Conservation (phyloP, 2,113 vertebrate species). For the Paradoxurus hermaphroditus region DNA sequence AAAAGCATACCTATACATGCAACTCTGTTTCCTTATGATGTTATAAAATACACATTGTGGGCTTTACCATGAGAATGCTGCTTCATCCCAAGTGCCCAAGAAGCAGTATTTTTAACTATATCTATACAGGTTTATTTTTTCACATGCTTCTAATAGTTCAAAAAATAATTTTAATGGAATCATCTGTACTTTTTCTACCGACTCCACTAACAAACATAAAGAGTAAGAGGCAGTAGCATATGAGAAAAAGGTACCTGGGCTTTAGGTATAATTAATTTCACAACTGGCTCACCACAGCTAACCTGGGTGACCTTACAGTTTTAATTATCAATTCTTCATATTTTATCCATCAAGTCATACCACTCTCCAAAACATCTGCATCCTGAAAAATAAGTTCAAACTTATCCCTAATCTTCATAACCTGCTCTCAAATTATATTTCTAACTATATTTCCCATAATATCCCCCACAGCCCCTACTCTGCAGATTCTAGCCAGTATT, state of each 20-base stretch:
- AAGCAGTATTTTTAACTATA: neutral
- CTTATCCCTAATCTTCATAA: neutral
- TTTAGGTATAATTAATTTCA: neutral
- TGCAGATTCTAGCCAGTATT: neutral
- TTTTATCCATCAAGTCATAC: neutral
- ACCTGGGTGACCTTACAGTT: neutral
- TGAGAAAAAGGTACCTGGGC: neutral
- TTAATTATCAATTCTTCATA: neutral
- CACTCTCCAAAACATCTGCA: neutral
- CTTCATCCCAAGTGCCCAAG: neutral
- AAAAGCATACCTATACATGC: neutral
- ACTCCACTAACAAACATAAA: neutral
- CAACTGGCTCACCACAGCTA: neutral
- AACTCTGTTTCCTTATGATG: neutral
- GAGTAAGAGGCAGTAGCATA: neutral
- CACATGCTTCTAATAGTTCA: neutral
- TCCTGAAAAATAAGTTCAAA: neutral
- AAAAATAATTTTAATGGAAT: neutral
- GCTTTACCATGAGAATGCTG: neutral
- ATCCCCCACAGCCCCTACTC: neutral
- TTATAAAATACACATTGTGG: neutral
- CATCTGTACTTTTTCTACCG: neutral
- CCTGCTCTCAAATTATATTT: neutral
- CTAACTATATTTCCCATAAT: neutral
- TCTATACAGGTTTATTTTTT: neutral